A percentile compares a stretch with the other conserved stretches of the same genome.
Conservation (phyloP, 2,888 invertebrate genomes). For the Capitulum mitella region DNA sequence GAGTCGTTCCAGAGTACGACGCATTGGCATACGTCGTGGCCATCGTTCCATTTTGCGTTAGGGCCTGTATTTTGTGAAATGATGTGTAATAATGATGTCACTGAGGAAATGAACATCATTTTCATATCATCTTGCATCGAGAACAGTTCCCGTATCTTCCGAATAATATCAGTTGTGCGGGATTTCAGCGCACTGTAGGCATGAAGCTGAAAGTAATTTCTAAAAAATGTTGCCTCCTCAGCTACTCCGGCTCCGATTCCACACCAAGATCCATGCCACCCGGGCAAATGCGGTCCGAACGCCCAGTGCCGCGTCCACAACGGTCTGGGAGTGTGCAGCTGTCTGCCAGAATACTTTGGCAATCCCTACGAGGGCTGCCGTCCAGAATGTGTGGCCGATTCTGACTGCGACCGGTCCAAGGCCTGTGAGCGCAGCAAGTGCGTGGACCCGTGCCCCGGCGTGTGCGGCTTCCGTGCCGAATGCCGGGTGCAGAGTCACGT, state of each 20-base stretch:
- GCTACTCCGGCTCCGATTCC: neutral
- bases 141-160: too few relatives aligned
- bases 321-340: slow-evolving; percentile 59
- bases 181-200: too few relatives aligned
- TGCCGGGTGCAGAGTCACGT: neutral
- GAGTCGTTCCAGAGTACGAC: too few relatives aligned
- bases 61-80: too few relatives aligned
- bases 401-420: slow-evolving; percentile 25
- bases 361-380: slow-evolving; percentile 50
- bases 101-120: too few relatives aligned
- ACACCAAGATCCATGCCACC: slow-evolving; percentile 43
- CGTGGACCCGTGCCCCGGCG: slow-evolving; percentile 29
- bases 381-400: slow-evolving; percentile 67
- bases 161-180: too few relatives aligned
- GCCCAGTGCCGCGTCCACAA: slow-evolving; percentile 55
- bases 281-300: slow-evolving; percentile 67
- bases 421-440: slow-evolving; percentile 28
- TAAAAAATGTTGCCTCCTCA: too few relatives aligned
- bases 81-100: too few relatives aligned
- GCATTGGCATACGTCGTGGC: too few relatives aligned
- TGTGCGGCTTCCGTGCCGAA: slow-evolving; percentile 21
- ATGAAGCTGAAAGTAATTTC: too few relatives aligned
- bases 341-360: slow-evolving; percentile 36
- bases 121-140: too few relatives aligned
- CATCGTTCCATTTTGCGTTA: too few relatives aligned